phyloP scores from a whole-genome alignment of 2,888 invertebrate genomes.

The Diachrysia chrysitis region DNA sequence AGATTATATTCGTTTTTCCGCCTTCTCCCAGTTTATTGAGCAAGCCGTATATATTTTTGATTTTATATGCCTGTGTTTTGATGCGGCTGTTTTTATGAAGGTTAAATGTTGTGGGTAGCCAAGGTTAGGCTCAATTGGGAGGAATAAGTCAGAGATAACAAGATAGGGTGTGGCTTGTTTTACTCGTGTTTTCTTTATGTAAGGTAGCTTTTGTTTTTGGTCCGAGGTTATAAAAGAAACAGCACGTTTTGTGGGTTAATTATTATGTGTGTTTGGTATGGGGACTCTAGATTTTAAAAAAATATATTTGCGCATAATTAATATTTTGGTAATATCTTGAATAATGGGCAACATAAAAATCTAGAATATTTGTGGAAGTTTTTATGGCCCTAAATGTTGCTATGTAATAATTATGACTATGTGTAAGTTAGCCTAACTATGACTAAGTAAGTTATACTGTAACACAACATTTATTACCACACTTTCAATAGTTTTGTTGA shows the following conservation, averaged over 20 bases:
- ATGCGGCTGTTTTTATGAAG: slow-evolving; percentile 12
- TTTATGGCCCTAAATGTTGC: no score
- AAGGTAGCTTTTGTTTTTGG: not conserved
- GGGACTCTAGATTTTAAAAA: no score
- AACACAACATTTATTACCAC: not conserved
- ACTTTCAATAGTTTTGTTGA: not conserved
- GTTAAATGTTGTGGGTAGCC: slow-evolving; percentile 6
- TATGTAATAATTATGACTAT: no score
- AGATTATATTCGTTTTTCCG: slow-evolving; percentile 50
- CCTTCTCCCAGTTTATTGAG: slow-evolving; percentile 31
- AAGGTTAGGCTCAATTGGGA: slow-evolving; percentile 7
- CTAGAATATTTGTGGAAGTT: no score
- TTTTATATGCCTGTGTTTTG: slow-evolving; percentile 20
- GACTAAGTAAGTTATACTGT: not conserved
- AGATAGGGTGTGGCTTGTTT: not conserved
- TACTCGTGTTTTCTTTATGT: not conserved
- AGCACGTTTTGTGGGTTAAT: not conserved
- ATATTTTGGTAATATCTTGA: no score
- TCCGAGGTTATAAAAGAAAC: not conserved
- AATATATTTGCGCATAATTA: no score
- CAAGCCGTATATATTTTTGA: slow-evolving; percentile 16
- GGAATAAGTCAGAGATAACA: slow-evolving; percentile 19
- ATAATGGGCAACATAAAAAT: no score
- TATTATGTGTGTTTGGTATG: no score
- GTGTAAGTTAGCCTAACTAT: no score